Evolutionary conservation across 2,113 vertebrate genomes (phyloP).

Genomic region (Apaloderma vittatum): DNA sequence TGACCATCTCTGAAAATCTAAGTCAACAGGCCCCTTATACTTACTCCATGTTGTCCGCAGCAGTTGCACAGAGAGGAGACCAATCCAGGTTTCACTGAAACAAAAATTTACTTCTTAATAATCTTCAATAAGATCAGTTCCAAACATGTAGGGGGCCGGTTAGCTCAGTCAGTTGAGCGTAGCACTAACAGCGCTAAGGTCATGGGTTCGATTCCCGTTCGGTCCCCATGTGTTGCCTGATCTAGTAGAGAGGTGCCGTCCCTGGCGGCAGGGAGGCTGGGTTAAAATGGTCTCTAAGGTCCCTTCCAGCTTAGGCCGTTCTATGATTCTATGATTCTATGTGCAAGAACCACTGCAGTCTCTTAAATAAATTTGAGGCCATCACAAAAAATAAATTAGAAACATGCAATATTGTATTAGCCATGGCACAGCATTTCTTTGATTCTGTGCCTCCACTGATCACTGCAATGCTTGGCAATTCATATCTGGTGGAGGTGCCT

Average conservation of each 20-base stretch:
- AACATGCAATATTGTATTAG: background rate
- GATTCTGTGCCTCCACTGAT: background rate
- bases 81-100: background rate
- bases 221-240: too few species aligned
- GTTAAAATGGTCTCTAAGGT: too few species aligned
- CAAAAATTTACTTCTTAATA: background rate
- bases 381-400: background rate
- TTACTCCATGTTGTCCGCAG: background rate
- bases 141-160: too few species aligned
- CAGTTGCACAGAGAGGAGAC: background rate
- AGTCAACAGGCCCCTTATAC: background rate
- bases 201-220: too few species aligned
- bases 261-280: too few species aligned
- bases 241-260: too few species aligned
- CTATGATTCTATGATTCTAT: too few species aligned
- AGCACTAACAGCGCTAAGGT: too few species aligned
- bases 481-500: background rate
- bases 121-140: background rate
- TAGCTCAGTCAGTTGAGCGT: too few species aligned
- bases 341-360: background rate
- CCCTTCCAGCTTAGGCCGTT: too few species aligned
- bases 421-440: background rate
- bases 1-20: background rate
- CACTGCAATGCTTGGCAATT: background rate
- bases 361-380: background rate